Evolutionary conservation across 2,797 vertebrate genomes (phyloP).

Genomic region (Sternarchorhynchus goeldii): DNA sequence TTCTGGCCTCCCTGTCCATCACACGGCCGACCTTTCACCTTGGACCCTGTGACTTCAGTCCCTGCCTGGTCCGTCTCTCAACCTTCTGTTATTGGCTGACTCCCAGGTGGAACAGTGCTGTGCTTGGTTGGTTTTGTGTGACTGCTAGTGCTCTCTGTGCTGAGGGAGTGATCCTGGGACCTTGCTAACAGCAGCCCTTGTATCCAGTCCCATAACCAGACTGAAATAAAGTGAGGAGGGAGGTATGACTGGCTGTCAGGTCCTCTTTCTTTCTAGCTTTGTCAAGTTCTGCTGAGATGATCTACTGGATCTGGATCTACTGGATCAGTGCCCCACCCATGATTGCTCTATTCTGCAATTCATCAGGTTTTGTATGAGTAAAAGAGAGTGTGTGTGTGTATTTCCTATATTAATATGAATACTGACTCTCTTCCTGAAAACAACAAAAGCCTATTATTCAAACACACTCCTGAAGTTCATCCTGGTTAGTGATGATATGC

Average conservation of each 20-base stretch:
- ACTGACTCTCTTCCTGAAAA: background rate
- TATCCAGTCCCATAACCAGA: too few species aligned
- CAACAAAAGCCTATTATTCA: background rate
- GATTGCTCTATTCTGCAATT: slow-evolving; percentile 6
- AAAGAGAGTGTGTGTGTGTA: background rate
- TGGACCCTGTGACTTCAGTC: background rate
- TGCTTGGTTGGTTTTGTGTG: background rate
- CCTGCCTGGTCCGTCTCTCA: background rate
- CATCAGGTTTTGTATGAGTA: slow-evolving; percentile 5
- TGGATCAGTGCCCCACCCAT: background rate
- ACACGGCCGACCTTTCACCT: slow-evolving; percentile 17
- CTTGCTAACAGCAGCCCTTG: too few species aligned
- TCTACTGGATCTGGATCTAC: background rate
- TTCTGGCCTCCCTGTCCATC: slow-evolving; percentile 11
- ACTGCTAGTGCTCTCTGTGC: background rate
- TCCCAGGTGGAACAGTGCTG: background rate
- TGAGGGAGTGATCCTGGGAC: too few species aligned
- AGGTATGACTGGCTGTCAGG: too few species aligned
- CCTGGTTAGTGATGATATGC: background rate
- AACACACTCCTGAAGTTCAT: background rate
- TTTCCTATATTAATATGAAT: background rate
- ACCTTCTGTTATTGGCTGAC: background rate
- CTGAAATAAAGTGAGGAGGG: too few species aligned
- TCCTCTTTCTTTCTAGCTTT: too few species aligned
- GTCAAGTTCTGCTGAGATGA: background rate